Conservation (phyloP, 2,888 invertebrate species). For the Onchidella celtica region DNA sequence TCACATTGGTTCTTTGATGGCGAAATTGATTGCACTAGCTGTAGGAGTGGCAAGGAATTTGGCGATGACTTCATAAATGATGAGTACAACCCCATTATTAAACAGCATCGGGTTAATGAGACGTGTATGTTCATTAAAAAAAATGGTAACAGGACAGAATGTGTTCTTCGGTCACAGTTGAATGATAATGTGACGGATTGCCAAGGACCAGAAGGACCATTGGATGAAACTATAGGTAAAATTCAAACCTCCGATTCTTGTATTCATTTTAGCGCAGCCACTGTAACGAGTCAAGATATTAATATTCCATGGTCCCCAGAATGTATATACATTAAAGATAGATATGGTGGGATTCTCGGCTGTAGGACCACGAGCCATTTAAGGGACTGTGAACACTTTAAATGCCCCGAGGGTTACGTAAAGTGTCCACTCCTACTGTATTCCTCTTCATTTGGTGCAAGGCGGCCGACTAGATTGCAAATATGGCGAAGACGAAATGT, state of each 20-base stretch:
- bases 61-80: not conserved
- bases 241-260: not conserved
- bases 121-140: not conserved
- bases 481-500: no score
- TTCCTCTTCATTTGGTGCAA: not conserved
- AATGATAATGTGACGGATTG: no score
- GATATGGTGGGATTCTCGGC: no score
- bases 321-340: no score
- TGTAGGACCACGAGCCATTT: conserved; percentile 81
- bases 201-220: no score
- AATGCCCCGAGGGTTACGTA: conserved; percentile 14
- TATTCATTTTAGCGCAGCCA: not conserved
- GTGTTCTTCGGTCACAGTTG: no score
- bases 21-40: no score
- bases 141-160: conserved; percentile 65
- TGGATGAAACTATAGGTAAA: no score
- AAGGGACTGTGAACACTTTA: conserved; percentile 28
- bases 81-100: not conserved
- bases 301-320: not conserved
- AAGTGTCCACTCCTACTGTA: conserved; percentile 28
- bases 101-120: no score
- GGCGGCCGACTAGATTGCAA: conserved; percentile 47
- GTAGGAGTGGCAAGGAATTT: no score
- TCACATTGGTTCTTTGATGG: no score
- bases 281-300: no score